These are phyloP conservation scores for Indri indri DNA, from an alignment of 2,113 vertebrate species.

Conservation along the genomic window DNA sequence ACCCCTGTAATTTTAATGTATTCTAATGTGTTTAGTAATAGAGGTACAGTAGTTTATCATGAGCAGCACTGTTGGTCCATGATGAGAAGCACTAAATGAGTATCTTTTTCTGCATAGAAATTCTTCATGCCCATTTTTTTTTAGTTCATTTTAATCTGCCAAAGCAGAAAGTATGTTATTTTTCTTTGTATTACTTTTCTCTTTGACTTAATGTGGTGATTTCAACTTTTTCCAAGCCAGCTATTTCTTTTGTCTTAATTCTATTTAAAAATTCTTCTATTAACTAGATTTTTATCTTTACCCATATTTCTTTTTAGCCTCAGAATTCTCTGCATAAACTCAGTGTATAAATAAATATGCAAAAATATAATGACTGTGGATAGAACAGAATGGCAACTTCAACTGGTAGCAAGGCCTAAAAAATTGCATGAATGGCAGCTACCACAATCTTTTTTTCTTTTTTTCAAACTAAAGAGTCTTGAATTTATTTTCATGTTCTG, in stretches of 20 bases:
- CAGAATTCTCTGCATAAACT: neutral
- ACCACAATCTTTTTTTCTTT: neutral
- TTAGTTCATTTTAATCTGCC: neutral
- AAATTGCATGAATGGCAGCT: neutral
- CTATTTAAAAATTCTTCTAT: neutral
- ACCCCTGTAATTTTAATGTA: neutral
- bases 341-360: neutral
- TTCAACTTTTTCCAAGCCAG: neutral
- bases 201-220: neutral
- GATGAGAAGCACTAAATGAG: neutral
- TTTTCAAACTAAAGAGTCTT: neutral
- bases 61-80: neutral
- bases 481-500: neutral
- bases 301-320: neutral
- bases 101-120: neutral
- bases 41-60: neutral
- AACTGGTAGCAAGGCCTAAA: neutral
- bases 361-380: neutral
- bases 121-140: neutral
- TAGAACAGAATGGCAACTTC: neutral
- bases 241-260: slow-evolving; percentile 17
- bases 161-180: neutral
- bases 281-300: neutral
- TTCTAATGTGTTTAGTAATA: neutral
- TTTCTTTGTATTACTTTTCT: neutral